Conservation (phyloP, 1,140 invertebrate genomes). For the Pseudomyrmex pallidus region DNA sequence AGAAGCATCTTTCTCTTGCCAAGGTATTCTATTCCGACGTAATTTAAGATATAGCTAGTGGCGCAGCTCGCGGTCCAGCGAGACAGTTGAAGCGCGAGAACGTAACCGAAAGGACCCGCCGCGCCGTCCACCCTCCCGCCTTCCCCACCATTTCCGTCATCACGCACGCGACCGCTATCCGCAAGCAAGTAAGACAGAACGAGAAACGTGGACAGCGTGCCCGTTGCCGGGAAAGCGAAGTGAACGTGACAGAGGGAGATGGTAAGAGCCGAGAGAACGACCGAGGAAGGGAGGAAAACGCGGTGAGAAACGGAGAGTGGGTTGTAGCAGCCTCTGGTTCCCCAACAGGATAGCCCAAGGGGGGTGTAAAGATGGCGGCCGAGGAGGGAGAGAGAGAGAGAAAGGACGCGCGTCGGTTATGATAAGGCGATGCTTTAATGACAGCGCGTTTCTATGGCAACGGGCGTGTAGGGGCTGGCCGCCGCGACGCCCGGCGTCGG, state of each 20-base stretch:
- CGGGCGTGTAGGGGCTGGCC: slow-evolving; percentile 83
- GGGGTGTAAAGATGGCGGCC: slow-evolving; percentile 84
- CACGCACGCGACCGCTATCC: slow-evolving; percentile 76
- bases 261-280: slow-evolving; percentile 37
- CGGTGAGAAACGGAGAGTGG: slow-evolving; percentile 67
- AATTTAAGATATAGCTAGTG: slow-evolving; percentile 47
- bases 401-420: slow-evolving; percentile 84
- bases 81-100: slow-evolving; percentile 46
- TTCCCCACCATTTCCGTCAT: slow-evolving; percentile 71
- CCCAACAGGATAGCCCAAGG: slow-evolving; percentile 68
- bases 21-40: neutral
- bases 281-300: slow-evolving; percentile 64
- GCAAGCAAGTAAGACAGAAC: slow-evolving; percentile 71
- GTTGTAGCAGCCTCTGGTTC: slow-evolving; percentile 72
- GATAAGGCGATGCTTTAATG: slow-evolving; percentile 86
- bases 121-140: slow-evolving; percentile 47
- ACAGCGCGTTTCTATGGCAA: slow-evolving; percentile 84
- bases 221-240: slow-evolving; percentile 29
- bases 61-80: slow-evolving; percentile 24
- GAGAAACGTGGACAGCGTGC: slow-evolving; percentile 53
- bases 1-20: neutral
- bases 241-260: slow-evolving; percentile 10
- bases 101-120: slow-evolving; percentile 63
- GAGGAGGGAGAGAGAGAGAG: slow-evolving; percentile 76
- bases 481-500: slow-evolving; percentile 84